Base-by-base conservation (phyloP, 2,797 vertebrate genomes). In the Trichosurus vulpecula region DNA sequence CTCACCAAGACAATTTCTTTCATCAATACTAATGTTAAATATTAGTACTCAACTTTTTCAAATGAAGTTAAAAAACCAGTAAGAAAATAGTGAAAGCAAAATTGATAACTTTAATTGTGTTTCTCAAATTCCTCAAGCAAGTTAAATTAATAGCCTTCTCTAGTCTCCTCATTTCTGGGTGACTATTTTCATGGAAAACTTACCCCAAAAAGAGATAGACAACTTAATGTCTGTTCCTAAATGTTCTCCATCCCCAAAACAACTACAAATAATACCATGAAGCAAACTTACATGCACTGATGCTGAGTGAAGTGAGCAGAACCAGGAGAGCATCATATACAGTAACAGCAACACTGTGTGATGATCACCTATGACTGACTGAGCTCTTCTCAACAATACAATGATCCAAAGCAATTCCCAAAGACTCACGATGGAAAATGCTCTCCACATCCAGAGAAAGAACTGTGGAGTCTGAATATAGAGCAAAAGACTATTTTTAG, bases 121-220 rank as follows among this genome's bases (percentile, higher is more conserved):
- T 89, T 91, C 35, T 90, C 87, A 25, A 90, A 53, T 94, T 66
- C 54, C 90, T 52, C 52, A 52, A 91, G 90, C 74, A 90, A 92
- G 55, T 92, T 16, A 92, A 92, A 90, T 29, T 92, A 93, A 93
- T 47, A 61, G 47, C 91, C 91, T 51, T 95, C 90, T 53, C n/a
- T 0, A 66, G 2, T 1, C 1, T 2, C 47, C 54, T 13, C 52
- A 81, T 91, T 95, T 94, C 52, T 95, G 22, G 41, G 66, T 51
- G 92, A 57, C 91, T 81, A 92, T 81, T 57, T 22, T 90, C 54
- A 58, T 89, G 52, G 57, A 52, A 22, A 81, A 66, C 6, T 16
- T 1, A 92, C 19, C 29, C 47, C 55, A 2, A 41, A 29, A 30
- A 35, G 2, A 54, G 90, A 90, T 0, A 61, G 47, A 56, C 16